These are phyloP conservation scores for Halocynthia aurantium DNA, from an alignment of 23 tunicate species.

Conservation along the genomic window DNA sequence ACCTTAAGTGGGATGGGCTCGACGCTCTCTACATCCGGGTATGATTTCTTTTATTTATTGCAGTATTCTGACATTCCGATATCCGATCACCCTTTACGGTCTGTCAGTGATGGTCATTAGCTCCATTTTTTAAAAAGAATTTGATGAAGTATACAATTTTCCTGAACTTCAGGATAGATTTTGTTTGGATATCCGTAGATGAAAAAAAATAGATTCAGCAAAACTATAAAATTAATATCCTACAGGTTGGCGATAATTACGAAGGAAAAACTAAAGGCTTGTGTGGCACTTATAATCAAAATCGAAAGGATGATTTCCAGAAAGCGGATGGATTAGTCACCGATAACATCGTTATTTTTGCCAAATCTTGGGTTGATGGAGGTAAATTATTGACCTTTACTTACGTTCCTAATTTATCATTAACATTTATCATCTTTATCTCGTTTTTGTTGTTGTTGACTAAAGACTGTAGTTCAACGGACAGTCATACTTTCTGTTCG, in stretches of 20 bases:
- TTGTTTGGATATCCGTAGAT: not conserved
- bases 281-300: constrained; percentile 84
- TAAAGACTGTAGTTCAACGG: constrained; percentile 52
- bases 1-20: constrained; percentile 91
- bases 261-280: constrained; percentile 81
- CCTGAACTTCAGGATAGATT: not conserved
- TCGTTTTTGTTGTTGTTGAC: no score
- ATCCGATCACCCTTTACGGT: no score
- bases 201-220: no score
- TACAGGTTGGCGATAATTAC: constrained; percentile 88
- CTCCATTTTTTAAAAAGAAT: no score
- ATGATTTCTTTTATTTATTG: not conserved
- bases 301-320: constrained; percentile 77
- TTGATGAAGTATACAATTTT: not conserved
- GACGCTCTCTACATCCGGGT: constrained; percentile 86
- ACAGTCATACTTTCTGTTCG: constrained; percentile 63
- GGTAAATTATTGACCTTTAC: constrained; percentile 25
- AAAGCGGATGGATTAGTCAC: constrained; percentile 37
- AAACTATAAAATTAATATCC: not conserved
- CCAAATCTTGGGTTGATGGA: constrained; percentile 87
- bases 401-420: no score
- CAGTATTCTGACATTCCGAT: no score
- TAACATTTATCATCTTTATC: no score
- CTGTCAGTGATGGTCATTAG: no score
- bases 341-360: constrained; percentile 66